Percentiles rank a stretch among this genome's conserved stretches.
Evolutionary conservation across 2,113 vertebrate species (phyloP).

Genomic region (Epinephelus lanceolatus): DNA sequence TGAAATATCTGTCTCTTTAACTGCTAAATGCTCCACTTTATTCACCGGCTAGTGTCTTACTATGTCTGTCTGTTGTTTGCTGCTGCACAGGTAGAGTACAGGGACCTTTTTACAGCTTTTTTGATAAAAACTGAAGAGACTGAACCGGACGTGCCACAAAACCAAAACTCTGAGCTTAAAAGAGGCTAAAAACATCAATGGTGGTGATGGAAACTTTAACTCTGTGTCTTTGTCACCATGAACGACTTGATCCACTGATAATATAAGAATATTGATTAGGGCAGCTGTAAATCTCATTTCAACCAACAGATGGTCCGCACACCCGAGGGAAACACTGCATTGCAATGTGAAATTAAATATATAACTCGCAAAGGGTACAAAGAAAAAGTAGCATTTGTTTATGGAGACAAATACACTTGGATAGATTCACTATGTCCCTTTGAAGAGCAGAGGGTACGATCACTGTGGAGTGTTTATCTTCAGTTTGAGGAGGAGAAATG

Average conservation of each 20-base stretch:
- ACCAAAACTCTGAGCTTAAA: too few relatives aligned
- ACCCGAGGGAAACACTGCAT: neutral
- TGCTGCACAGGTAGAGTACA: too few relatives aligned
- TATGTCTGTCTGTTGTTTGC: too few relatives aligned
- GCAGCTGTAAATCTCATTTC: neutral
- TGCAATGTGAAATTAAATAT: neutral
- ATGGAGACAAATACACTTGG: neutral
- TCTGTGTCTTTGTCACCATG: too few relatives aligned
- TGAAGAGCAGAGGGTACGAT: neutral
- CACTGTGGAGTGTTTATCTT: slow-evolving; percentile 1
- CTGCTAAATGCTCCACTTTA: too few relatives aligned
- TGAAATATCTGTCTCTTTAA: too few relatives aligned
- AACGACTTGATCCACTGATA: neutral
- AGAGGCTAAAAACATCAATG: too few relatives aligned
- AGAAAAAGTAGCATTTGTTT: neutral
- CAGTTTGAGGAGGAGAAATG: slow-evolving; percentile 25
- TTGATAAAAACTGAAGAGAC: too few relatives aligned
- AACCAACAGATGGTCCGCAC: slow-evolving; percentile 2
- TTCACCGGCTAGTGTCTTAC: too few relatives aligned
- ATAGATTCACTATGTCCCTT: neutral
- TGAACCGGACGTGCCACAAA: too few relatives aligned
- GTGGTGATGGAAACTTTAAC: too few relatives aligned
- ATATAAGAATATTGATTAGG: neutral
- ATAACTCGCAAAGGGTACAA: neutral
- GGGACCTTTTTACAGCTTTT: too few relatives aligned